Evolutionary conservation across 2,797 vertebrate species (phyloP), one percentile per base, ranked within the genome.

Genomic region (Cirrhinus mrigala): DNA sequence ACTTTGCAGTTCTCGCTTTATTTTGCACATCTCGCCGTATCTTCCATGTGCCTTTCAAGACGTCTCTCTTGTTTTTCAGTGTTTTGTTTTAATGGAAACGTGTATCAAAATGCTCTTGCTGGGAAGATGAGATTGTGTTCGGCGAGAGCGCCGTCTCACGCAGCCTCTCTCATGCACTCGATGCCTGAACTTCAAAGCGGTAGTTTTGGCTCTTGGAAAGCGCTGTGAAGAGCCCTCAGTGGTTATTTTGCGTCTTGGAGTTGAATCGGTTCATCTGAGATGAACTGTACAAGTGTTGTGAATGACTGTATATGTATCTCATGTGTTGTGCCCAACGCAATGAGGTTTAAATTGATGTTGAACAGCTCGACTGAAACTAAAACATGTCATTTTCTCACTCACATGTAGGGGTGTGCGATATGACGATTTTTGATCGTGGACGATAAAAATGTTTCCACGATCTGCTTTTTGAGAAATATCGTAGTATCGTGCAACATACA

Each of bases 1-100:
- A 15, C 60, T 20, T 44, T 40, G 37, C 10, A 40, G 5, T n/a
- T 70, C 50, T 71, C 12, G 6, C 22, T 56, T 69, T 70, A 58
- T 40, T 68, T 69, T 58, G 10, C 58, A 20, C 62, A 56, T 40
- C 46, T 27, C 29, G 1, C 29, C 0, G 12, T 58, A 56, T 78
- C 58, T 60, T 82, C 40, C 18, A 22, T 24, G n/a, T 16, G 54
- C 69, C 58, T 78, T 78, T 78, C 73, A 69, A 33, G 52, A 78
- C 15, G 20, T 64, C 66, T 79, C 44, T 37, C 54, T 64, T 79
- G 76, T 79, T 70, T 52, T 79, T 24, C 68, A 69, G 50, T 18
- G 62, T 78, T 84, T n/a, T 0, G 2, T 33, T 85, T 85, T 52
- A 85, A 85, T 85, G 56, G 68, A 79, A 85, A 79, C 27, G 1